Conservation (phyloP, 2,888 invertebrate species). For the Oeneis ivallda region DNA sequence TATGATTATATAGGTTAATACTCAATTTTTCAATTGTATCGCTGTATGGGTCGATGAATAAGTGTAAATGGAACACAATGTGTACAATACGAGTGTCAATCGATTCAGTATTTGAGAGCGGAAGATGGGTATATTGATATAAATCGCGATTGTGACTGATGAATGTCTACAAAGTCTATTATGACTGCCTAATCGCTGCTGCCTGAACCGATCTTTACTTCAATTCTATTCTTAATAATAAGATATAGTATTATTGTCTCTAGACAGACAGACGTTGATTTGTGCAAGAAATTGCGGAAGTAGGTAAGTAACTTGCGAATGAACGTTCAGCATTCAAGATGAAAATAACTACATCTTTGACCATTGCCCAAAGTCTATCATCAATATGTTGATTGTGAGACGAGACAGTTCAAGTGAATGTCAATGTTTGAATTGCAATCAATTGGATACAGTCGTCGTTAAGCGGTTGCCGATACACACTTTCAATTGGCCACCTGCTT, state of each 20-base stretch:
- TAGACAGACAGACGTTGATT: too few relatives aligned
- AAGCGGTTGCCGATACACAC: constrained; percentile 32
- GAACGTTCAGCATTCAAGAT: neutral
- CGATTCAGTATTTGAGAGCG: constrained; percentile 42
- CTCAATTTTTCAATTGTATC: neutral
- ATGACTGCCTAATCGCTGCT: too few relatives aligned
- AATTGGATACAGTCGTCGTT: constrained; percentile 48
- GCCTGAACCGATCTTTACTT: too few relatives aligned
- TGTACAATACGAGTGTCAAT: constrained; percentile 38
- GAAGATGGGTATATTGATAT: constrained; percentile 41
- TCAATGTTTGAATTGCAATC: constrained; percentile 54
- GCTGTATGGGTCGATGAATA: constrained; percentile 24
- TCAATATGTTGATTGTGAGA: constrained; percentile 40
- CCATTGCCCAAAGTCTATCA: constrained; percentile 29
- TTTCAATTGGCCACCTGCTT: constrained; percentile 38
- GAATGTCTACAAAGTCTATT: neutral
- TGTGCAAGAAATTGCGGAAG: too few relatives aligned
- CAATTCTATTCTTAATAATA: neutral
- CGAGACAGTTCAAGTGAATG: constrained; percentile 55
- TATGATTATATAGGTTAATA: neutral
- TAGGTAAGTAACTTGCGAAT: too few relatives aligned
- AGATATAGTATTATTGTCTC: neutral
- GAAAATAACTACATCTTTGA: constrained; percentile 22
- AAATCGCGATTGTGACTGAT: constrained; percentile 40
- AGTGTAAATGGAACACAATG: constrained; percentile 34